These are phyloP conservation scores for Phylloscopus trochiloides DNA, from an alignment of 2,113 vertebrate genomes.

Conservation along the genomic window DNA sequence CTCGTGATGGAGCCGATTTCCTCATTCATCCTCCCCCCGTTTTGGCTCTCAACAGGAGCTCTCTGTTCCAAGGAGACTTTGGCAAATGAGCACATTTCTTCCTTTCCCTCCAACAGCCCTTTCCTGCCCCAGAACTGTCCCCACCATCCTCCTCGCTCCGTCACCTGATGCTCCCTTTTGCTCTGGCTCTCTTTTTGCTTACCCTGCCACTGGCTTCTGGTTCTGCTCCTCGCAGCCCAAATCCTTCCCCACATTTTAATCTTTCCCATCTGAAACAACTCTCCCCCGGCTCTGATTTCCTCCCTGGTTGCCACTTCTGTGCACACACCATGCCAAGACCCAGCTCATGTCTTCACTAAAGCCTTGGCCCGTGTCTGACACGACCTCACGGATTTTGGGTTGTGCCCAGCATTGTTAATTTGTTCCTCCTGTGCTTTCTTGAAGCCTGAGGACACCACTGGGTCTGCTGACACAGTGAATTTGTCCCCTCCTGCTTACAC, in stretches of 20 bases:
- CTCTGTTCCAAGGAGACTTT: slow-evolving; percentile 14
- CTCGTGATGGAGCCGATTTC: background rate
- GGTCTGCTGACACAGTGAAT: background rate
- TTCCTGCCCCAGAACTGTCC: slow-evolving; percentile 1
- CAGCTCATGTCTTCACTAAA: slow-evolving; percentile 3
- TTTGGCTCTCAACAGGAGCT: background rate
- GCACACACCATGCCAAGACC: background rate
- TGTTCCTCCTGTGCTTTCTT: background rate
- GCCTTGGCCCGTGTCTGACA: background rate
- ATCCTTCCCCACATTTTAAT: background rate
- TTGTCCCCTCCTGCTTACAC: background rate
- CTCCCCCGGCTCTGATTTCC: background rate
- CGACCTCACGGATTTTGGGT: background rate
- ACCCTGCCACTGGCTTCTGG: background rate
- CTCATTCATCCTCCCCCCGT: background rate
- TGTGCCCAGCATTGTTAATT: background rate
- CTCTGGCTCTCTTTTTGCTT: slow-evolving; percentile 24
- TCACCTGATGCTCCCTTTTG: slow-evolving; percentile 10
- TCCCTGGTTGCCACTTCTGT: slow-evolving; percentile 24
- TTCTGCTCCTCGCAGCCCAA: background rate
- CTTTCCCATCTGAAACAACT: slow-evolving; percentile 35
- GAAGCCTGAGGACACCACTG: background rate
- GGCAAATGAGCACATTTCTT: background rate
- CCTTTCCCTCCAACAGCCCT: background rate
- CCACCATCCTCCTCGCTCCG: accelerated